Conservation (phyloP, 2,113 vertebrate species). For the Glareola pratincola region DNA sequence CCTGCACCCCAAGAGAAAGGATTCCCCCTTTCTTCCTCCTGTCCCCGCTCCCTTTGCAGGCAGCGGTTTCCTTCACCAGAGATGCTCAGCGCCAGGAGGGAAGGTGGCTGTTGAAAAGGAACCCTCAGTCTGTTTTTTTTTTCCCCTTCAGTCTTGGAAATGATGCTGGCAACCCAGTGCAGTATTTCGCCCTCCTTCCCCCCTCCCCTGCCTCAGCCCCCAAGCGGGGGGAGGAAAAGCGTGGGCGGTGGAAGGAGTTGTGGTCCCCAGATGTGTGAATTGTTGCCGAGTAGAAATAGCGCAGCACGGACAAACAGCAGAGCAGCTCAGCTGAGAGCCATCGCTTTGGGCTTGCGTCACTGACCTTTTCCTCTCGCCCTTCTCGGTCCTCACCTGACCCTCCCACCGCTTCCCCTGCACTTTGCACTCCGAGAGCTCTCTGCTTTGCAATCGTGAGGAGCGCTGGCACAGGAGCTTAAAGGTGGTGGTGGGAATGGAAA, state of each 20-base stretch:
- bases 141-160: background rate
- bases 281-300: background rate
- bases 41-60: background rate
- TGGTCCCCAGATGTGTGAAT: slow-evolving; percentile 64
- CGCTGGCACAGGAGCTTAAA: background rate
- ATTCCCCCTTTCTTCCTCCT: background rate
- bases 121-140: background rate
- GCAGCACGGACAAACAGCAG: background rate
- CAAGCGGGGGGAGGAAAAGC: background rate
- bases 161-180: background rate
- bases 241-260: slow-evolving; percentile 56
- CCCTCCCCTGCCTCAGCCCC: background rate
- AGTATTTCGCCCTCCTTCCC: background rate
- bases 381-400: slow-evolving; percentile 37
- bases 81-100: background rate
- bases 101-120: background rate
- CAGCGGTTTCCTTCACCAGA: background rate
- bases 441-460: background rate
- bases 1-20: background rate
- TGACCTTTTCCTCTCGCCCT: slow-evolving; percentile 56
- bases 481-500: background rate
- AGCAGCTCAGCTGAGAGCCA: background rate
- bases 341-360: background rate
- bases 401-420: background rate
- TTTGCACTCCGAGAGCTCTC: background rate